Percentiles rank a stretch among this genome's conserved stretches.
Conservation (phyloP, 2,113 vertebrate genomes). For the Halcyon malimbica region DNA sequence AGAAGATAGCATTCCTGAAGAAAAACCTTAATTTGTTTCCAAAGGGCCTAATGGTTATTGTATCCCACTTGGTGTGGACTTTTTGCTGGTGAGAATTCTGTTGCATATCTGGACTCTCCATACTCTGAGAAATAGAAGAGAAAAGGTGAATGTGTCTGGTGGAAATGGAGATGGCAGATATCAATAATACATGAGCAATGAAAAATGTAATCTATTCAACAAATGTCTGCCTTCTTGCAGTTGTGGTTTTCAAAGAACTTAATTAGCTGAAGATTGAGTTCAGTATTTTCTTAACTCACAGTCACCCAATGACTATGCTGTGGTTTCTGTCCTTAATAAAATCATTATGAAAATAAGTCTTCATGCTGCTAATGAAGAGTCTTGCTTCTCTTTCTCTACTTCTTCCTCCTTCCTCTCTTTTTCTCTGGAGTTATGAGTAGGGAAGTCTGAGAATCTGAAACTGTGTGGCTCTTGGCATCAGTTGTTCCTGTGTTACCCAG, state of each 20-base stretch:
- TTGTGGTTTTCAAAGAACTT: conserved; percentile 31
- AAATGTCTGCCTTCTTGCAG: neutral
- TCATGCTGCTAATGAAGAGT: neutral
- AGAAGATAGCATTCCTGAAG: neutral
- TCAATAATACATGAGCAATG: conserved; percentile 5
- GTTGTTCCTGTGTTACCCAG: neutral
- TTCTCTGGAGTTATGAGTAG: neutral
- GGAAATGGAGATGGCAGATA: neutral
- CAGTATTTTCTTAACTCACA: neutral
- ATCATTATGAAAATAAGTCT: neutral
- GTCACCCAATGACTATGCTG: neutral
- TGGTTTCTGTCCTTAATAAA: conserved; percentile 16
- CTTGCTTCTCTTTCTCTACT: neutral
- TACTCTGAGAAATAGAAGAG: neutral
- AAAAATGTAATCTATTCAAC: conserved; percentile 11
- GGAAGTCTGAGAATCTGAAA: neutral
- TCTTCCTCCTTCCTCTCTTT: neutral
- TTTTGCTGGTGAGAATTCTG: neutral
- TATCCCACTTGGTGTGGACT: fast-evolving
- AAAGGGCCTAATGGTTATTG: neutral
- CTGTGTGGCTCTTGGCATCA: neutral
- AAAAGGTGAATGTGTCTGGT: neutral
- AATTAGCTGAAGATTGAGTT: conserved; percentile 13
- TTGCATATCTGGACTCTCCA: neutral
- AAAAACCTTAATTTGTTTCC: neutral